These are phyloP conservation scores for Quadriops clusia DNA, from an alignment of 2,888 invertebrate genomes.

Conservation along the genomic window DNA sequence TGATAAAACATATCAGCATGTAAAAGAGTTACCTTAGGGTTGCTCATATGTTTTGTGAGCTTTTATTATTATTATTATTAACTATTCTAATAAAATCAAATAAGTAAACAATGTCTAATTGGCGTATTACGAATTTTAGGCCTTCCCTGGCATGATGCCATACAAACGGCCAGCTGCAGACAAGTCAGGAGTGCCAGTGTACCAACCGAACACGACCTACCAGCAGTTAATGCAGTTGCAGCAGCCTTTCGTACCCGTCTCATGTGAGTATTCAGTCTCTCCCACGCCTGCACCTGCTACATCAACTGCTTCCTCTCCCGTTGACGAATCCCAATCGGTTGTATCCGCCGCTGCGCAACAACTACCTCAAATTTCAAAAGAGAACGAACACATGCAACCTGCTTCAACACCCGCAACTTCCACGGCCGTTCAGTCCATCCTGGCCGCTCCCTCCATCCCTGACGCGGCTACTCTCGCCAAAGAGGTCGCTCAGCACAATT, in stretches of 20 bases:
- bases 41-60: no score
- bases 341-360: conserved; percentile 21
- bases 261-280: conserved; percentile 91
- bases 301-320: conserved; percentile 26
- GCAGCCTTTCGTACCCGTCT: conserved; percentile 96
- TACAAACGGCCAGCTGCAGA: conserved; percentile 93
- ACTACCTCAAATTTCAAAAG: conserved; percentile 27
- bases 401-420: conserved; percentile 27
- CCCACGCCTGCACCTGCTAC: conserved; percentile 37
- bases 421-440: conserved; percentile 18
- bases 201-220: conserved; percentile 85
- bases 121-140: no score
- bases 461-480: conserved; percentile 62
- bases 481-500: conserved; percentile 73
- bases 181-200: conserved; percentile 92
- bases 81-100: no score
- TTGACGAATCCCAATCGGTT: conserved; percentile 23
- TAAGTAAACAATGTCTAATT: no score
- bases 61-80: no score
- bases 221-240: conserved; percentile 91
- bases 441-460: conserved; percentile 28
- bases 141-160: conserved; percentile 90
- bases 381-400: conserved; percentile 25
- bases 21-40: no score
- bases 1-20: no score